Base-by-base conservation (phyloP, 2,797 vertebrate genomes). In the Platalea minor region DNA sequence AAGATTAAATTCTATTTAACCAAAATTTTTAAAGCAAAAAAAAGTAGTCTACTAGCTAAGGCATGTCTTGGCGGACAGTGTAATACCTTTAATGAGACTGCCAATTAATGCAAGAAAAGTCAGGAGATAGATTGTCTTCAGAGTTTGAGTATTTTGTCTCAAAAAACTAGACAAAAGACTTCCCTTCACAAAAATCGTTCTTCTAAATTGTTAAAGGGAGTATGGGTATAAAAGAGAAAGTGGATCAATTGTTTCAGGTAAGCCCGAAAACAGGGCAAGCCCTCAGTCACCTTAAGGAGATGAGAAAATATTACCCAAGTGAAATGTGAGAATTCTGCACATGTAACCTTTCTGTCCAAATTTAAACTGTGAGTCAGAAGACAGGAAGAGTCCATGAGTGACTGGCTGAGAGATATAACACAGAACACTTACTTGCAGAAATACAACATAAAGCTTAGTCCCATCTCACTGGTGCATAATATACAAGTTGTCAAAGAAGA, bases 391-490 rank as follows among this genome's bases (percentile, higher is more conserved):
- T 17, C 69, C 17, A 20, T 1, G 31, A 51, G 33, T 10, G 9
- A 5, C 17, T 25, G 56, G 14, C n/a, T 4, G 1, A 68, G 60
- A 45, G 26, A 37, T 10, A 1, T 0, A 9, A 20, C 50, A 6
- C 46, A 26, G 6, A 69, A 9, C 41, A 10, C 37, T 11, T 39
- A 5, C 41, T 5, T 29, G 29, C 28, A 69, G 4, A 54, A 92
- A 64, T 1, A 8, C 74, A 73, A 1, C 23, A 9, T 2, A 13
- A 63, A 33, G 33, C 68, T 82, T 2, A 13, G 33, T 31, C 54
- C 39, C 60, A 29, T 17, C 78, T 57, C 21, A 2, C 24, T 33
- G 39, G 13, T 28, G 13, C 31, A 8, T 10, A 50, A 25, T 1
- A 17, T 5, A 11, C 46, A 45, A 76, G 33, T 29, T 19, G 56